Base-by-base conservation (phyloP, 2,888 invertebrate genomes). In the Hyposoter didymator region DNA sequence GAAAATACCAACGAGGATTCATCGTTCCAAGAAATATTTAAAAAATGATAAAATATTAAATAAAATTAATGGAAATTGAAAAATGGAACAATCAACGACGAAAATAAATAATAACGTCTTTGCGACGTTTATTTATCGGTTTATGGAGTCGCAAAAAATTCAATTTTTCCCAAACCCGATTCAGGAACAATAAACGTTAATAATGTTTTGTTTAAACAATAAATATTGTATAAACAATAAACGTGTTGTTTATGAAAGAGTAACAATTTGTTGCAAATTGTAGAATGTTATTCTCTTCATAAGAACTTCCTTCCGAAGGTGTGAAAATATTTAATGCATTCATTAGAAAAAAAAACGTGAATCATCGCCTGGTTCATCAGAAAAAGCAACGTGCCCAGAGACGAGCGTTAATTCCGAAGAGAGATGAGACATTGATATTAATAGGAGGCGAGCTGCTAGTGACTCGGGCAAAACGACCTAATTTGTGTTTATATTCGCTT, bases 361-460 rank as follows among this genome's bases (percentile, higher is more conserved):
- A 45, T 74, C 22, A 39, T 43, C 19, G 66, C 43, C 43, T 39
- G 72, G 35, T 59, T 66, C 7, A 62, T 22, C 78, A 64, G 45
- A 49, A 22, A 28, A 43, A 47, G 7, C 62, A 35, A 17, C 59
- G 73, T 52, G 45, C 8, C 10, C 28, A n/a, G 73, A 35, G 67
- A 64, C 64, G 49, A 79, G 64, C 69, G 70, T 72, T 79, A 84
- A 84, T 84, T 84, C 69, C 84, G 76, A 84, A 43, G 80, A 43
- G 67, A 74, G 45, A 78, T 55, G 67, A 43, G 28, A 81, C 76
- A 67, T 81, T 80, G 84, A 76, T 80, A 84, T 84, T 80, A 80
- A 84, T 73, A 35, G 39, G 47, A 72, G 45, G 75, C 49, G 22
- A 80, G 43, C 22, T 45, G 43, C 22, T 45, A n/a, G 72, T 70